Base-by-base conservation (phyloP, 2,113 vertebrate species). In the Oxyruncus cristatus region DNA sequence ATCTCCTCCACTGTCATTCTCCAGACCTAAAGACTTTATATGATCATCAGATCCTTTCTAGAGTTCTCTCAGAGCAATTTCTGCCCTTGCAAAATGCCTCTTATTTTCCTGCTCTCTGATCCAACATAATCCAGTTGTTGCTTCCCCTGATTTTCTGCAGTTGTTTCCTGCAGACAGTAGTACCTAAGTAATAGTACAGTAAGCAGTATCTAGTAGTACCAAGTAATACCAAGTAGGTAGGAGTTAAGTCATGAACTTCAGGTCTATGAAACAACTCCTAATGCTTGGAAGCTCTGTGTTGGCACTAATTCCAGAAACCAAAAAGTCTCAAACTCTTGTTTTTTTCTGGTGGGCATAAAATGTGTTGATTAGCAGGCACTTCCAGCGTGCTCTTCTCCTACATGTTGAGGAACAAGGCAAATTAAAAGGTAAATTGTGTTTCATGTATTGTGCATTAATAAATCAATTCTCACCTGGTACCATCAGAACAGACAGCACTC, bases 401-500 rank as follows among this genome's bases (percentile, higher is more conserved):
- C 77, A 32, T 72, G 61, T 80, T 92, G 95, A 96, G 88, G 91
- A 96, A 89, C 42, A 93, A 95, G 59, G 44, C 37, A 90, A 95
- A 92, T 97, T 80, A 96, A 85, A 96, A 97, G 68, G 86, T 95
- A 95, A 97, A 94, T 92, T 95, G 47, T 52, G 37, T 58, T 97
- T 97, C 33, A 62, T 92, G 68, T 76, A 35, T 85, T 96, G 79
- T 93, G 59, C 90, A 92, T 96, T 95, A 96, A 95, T 94, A 96
- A 90, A 95, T 85, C 79, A 92, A 84, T 97, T 97, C 87, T 93
- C 41, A 67, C 97, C 98, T 96, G 98, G 98, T 96, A 96, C 98
- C 23, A 97, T 98, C 9, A 97, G 98, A 93, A 5, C 98, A 98
- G 77, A 98, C 97, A 7, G 97, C 97, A 30, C 98, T 98, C 88